These are phyloP conservation scores for Aurelia sp. DNA, from an alignment of 30 jellyfish, hydroid and myxozoan genomes.

Conservation along the genomic window DNA sequence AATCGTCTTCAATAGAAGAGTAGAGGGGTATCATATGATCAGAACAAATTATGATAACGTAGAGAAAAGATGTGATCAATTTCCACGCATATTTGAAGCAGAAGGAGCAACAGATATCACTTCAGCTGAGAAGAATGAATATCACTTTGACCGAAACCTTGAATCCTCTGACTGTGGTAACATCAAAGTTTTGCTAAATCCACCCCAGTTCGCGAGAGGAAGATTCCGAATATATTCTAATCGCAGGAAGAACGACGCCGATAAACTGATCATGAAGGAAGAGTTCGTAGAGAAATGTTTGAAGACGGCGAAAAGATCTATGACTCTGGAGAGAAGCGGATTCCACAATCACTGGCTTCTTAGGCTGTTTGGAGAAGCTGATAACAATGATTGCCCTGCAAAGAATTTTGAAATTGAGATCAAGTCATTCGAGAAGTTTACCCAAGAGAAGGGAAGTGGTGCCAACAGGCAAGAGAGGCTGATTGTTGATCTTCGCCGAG, in stretches of 20 bases:
- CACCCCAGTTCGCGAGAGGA: conserved; percentile 42
- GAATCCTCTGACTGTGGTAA: background rate
- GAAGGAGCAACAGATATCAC: conserved; percentile 9
- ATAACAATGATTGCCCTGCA: conserved; percentile 31
- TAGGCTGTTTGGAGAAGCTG: conserved; percentile 3
- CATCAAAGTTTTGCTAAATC: conserved; percentile 17
- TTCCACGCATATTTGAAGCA: conserved; percentile 15
- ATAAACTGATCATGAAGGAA: conserved; percentile 22
- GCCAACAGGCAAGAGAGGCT: background rate
- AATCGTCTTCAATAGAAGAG: conserved; percentile 37
- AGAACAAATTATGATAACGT: conserved; percentile 12
- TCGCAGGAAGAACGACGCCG: conserved; percentile 11
- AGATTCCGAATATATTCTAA: conserved; percentile 9
- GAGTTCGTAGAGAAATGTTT: conserved; percentile 32
- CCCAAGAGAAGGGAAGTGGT: conserved; percentile 5
- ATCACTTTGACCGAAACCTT: conserved; percentile 33
- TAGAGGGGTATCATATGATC: conserved; percentile 21
- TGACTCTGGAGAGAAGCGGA: conserved; percentile 3
- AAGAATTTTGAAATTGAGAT: conserved; percentile 27
- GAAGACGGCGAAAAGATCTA: conserved; percentile 19
- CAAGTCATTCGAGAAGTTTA: conserved; percentile 15
- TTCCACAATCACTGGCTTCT: conserved; percentile 12
- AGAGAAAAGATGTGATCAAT: background rate
- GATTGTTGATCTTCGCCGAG: conserved; percentile 31
- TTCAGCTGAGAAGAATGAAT: background rate